Percentiles rank a stretch among this genome's conserved stretches.
Conservation (phyloP, 2,888 invertebrate genomes). For the Lathronympha strigana region DNA sequence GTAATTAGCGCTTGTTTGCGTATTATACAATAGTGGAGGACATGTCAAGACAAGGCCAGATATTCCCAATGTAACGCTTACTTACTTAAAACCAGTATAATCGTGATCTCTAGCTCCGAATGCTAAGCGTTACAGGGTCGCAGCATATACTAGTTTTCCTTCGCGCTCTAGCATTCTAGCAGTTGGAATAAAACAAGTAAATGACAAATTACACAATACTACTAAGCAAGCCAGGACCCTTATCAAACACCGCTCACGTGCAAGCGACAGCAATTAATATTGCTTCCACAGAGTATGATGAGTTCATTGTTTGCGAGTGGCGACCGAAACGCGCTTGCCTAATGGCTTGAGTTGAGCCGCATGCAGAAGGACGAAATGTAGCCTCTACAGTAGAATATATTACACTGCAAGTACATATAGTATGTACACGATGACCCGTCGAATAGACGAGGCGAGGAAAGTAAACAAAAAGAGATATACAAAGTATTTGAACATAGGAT, state of each 20-base stretch:
- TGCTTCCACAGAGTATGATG: conserved; percentile 68
- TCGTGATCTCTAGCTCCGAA: not conserved
- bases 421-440: too few species aligned
- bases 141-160: not conserved
- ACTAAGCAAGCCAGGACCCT: conserved; percentile 43
- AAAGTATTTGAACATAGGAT: too few species aligned
- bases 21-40: conserved; percentile 41
- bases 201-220: conserved; percentile 42
- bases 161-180: not conserved
- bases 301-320: conserved; percentile 78
- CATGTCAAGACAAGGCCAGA: conserved; percentile 15
- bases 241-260: conserved; percentile 51
- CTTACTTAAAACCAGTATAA: not conserved
- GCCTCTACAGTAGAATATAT: not conserved
- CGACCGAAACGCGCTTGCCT: conserved; percentile 62
- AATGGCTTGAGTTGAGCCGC: conserved; percentile 60
- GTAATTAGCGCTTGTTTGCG: conserved; percentile 33
- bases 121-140: not conserved
- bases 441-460: too few species aligned
- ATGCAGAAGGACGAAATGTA: conserved; percentile 60
- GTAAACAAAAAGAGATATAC: too few species aligned
- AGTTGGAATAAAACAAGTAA: conserved; percentile 22
- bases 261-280: conserved; percentile 67
- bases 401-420: not conserved
- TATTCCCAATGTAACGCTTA: not conserved